Evolutionary conservation across 1,140 invertebrate genomes (phyloP), one percentile per base, ranked within the genome.

Genomic region (Diuraphis noxia): DNA sequence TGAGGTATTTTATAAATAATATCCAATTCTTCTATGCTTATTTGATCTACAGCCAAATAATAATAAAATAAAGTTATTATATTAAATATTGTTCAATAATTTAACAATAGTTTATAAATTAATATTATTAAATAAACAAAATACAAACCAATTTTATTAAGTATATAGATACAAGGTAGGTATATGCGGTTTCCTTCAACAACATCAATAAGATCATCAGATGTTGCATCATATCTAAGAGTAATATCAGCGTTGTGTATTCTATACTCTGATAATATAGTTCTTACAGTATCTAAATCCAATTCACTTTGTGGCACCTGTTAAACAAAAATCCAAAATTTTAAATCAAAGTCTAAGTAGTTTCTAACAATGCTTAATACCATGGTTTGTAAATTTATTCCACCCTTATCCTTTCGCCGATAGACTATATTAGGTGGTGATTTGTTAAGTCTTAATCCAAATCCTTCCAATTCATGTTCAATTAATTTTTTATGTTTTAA

Each of bases 1-100:
- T 99, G 99, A 7, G 99, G 99, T 94, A 99, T 99, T 95, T 99
- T 99, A 94, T 99, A 99, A 94, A 99, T 99, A 84, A 99, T 96
- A 94, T 99, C 99, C 93, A 99, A 94, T 94, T 99, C 99, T 95
- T 99, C 97, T 93, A 98, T 97, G 94, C 97, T 97, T 93, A 98
- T 98, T 95, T 98, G 97, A 96, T 98, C 96, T 97, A 94, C 92
- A 92, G 92, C 92, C 92, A 93, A 88, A 92, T 93, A 82, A 88
- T 85, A 92, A 92, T 43, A 43, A 84, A n/a, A 38, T 23, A 72
- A n/a, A 85, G 0, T 46, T 81, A 49, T 9, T 81, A 36, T 36
- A 49, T 79, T 1, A 21, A 84, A 92, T 21, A 52, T 19, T 46
- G 2, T 85, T 43, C 13, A 84, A 25, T 41, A 9, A 30, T 41